Evolutionary conservation across 2,888 invertebrate genomes (phyloP), one percentile per base, ranked within the genome.

Genomic region (Anagyrus pseudococci): DNA sequence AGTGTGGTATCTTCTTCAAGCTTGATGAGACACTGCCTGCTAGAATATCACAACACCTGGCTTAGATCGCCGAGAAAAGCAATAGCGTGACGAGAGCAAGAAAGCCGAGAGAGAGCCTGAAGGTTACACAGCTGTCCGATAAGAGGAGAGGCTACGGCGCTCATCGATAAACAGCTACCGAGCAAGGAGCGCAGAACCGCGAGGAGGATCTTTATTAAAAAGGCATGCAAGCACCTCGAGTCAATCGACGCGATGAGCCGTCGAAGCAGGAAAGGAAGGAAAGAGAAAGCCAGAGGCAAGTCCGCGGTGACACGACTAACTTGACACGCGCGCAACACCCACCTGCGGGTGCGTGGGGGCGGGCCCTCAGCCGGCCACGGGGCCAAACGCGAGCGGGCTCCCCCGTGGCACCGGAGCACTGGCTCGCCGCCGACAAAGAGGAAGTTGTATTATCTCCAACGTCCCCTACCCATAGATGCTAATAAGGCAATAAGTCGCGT

Each of bases 81-180:
- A 37, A 37, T 2, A 37, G 8, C 29, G 10, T 29, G 10, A 4
- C 4, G 4, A 37, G 8, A 37, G 8, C 10, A 37, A 37, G 15
- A 37, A 8, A 37, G 15, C 2, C 4, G 8, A 37, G 33, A 37
- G 15, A 2, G 15, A 55, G 48, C 20, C 19, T 29, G 47, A 37
- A 58, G 63, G 49, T 63, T 63, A 58, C n/a, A n/a, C 63, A 63
- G 63, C 63, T 63, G 63, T 63, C 63, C 15, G 33, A 37, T 15
- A 37, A 37, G 52, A 54, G n/a, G 6, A 48, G 49, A 29, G 17
- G 25, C 7, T 57, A 53, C 58, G 44, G 54, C 54, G 58, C 58
- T 62, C 41, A 2, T 50, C 22, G 17, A 46, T 15, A 23, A 23
- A 22, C 13, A 23, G 10, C n/a, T 33, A 19, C n/a, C n/a, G n/a